phyloP scores from a whole-genome alignment of 2,888 invertebrate genomes.

The Dascillus cervinus region DNA sequence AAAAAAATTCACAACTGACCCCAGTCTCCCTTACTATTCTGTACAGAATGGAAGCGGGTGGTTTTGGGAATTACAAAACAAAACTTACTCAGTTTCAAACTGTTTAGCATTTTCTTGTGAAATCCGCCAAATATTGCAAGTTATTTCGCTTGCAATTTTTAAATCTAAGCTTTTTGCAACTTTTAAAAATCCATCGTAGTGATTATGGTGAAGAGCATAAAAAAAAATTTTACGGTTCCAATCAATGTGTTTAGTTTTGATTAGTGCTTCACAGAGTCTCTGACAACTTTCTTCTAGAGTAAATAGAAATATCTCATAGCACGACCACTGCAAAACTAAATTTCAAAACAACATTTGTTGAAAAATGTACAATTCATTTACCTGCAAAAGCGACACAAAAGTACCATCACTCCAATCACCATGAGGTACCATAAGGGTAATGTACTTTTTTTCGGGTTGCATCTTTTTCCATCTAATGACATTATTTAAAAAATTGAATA shows the following conservation, averaged over 20 bases:
- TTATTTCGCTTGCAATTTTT: slow-evolving; percentile 5
- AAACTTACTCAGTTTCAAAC: slow-evolving; percentile 21
- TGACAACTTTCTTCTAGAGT: slow-evolving; percentile 25
- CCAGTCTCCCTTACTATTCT: too few species aligned
- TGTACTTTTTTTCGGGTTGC: too few species aligned
- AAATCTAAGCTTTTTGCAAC: slow-evolving; percentile 19
- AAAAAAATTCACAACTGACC: too few species aligned
- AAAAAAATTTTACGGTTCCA: slow-evolving; percentile 25
- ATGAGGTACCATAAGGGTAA: too few species aligned
- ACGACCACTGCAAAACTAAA: slow-evolving; percentile 15
- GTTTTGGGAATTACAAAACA: too few species aligned
- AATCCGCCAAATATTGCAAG: slow-evolving; percentile 17
- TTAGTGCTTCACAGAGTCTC: slow-evolving; percentile 22
- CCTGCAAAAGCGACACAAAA: too few species aligned
- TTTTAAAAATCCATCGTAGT: slow-evolving; percentile 19
- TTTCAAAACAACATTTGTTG: too few species aligned
- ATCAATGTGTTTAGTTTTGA: slow-evolving; percentile 26
- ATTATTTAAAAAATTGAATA: too few species aligned
- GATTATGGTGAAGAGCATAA: slow-evolving; percentile 22
- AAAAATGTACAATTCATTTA: too few species aligned
- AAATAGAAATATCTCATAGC: slow-evolving; percentile 25
- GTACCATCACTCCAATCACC: too few species aligned
- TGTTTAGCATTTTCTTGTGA: slow-evolving; percentile 16
- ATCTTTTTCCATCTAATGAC: too few species aligned
- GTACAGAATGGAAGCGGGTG: too few species aligned